These are phyloP conservation scores for Dinothrombium tinctorium DNA, from an alignment of 1,140 invertebrate species.

Conservation along the genomic window DNA sequence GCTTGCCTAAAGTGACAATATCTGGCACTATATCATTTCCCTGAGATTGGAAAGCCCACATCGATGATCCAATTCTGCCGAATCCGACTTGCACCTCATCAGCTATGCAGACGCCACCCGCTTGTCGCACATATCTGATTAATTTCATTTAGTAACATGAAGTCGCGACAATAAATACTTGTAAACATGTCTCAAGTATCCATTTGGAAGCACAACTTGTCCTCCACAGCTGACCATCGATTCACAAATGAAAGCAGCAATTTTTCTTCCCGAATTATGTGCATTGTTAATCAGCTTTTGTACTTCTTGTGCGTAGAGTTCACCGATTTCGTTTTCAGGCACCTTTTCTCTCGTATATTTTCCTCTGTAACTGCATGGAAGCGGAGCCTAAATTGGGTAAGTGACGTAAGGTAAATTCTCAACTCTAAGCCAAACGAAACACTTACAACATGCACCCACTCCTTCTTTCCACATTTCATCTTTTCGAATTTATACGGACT, in stretches of 20 bases:
- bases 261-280: constrained; percentile 27
- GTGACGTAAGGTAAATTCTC: background rate
- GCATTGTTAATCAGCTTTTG: constrained; percentile 39
- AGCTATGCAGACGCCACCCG: constrained; percentile 82
- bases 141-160: too few species aligned
- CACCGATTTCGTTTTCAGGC: constrained; percentile 42
- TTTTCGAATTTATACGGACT: constrained; percentile 93
- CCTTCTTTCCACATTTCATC: constrained; percentile 38
- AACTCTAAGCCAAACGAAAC: constrained; percentile 2
- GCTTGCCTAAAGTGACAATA: constrained; percentile 91
- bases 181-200: constrained; percentile 60
- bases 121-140: constrained; percentile 39
- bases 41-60: constrained; percentile 88
- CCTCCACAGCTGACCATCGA: constrained; percentile 92
- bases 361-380: constrained; percentile 78
- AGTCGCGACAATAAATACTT: too few species aligned
- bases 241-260: constrained; percentile 73
- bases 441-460: constrained; percentile 79
- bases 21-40: constrained; percentile 64
- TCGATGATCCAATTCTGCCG: constrained; percentile 71
- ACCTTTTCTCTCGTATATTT: constrained; percentile 47
- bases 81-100: constrained; percentile 98
- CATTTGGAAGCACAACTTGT: constrained; percentile 71
- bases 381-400: constrained; percentile 40
- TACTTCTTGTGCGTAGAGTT: constrained; percentile 67